Percentiles rank a stretch among this genome's conserved stretches.
phyloP scores from a whole-genome alignment of 2,888 invertebrate genomes.

The Deladenus siricidicola region DNA sequence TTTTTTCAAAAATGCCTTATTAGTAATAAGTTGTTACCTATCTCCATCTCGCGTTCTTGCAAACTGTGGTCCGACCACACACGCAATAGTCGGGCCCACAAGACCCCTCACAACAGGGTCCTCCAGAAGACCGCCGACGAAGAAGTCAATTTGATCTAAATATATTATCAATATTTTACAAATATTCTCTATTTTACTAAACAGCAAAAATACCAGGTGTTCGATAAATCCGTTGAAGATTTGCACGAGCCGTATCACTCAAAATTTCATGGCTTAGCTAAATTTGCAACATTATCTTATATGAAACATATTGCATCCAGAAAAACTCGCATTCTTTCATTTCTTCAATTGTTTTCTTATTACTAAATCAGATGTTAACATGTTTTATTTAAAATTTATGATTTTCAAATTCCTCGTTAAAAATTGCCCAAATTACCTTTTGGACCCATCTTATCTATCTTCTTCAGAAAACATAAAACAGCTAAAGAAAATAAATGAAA shows the following conservation, averaged over 20 bases:
- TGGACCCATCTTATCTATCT: too few species aligned
- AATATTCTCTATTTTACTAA: background rate
- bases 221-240: slow-evolving; percentile 41
- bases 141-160: slow-evolving; percentile 54
- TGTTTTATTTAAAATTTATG: too few species aligned
- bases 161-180: background rate
- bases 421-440: too few species aligned
- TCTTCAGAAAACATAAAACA: too few species aligned
- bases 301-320: background rate
- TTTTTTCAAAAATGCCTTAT: too few species aligned
- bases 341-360: too few species aligned
- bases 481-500: too few species aligned
- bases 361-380: too few species aligned
- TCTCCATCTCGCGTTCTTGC: slow-evolving; percentile 57
- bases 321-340: background rate
- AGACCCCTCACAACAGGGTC: slow-evolving; percentile 56
- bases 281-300: background rate
- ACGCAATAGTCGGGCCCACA: slow-evolving; percentile 57
- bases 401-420: too few species aligned
- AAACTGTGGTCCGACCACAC: slow-evolving; percentile 58
- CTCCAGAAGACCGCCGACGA: slow-evolving; percentile 58
- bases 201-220: slow-evolving; percentile 26
- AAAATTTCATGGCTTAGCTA: slow-evolving; percentile 45
- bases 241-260: slow-evolving; percentile 36
- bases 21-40: too few species aligned